phyloP scores from a whole-genome alignment of 2,888 invertebrate species.

The Ferrisia virgata region DNA sequence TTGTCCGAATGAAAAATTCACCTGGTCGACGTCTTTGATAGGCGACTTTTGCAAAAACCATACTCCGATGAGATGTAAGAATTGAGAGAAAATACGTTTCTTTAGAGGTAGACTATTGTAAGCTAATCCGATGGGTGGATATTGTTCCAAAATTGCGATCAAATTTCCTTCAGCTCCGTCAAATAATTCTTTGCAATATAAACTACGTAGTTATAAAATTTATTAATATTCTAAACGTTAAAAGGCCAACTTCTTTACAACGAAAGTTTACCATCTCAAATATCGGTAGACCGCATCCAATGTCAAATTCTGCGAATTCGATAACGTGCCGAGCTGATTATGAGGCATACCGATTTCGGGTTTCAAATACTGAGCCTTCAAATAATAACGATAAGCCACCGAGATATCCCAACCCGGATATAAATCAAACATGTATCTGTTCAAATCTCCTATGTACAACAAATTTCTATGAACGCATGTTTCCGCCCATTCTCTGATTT shows the following conservation, averaged over 20 bases:
- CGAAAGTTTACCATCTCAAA: slow-evolving; percentile 67
- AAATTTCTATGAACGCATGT: slow-evolving; percentile 70
- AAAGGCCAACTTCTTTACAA: background rate
- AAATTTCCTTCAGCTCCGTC: slow-evolving; percentile 88
- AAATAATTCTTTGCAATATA: slow-evolving; percentile 73
- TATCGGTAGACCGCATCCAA: slow-evolving; percentile 76
- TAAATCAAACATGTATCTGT: slow-evolving; percentile 78
- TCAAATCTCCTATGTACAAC: slow-evolving; percentile 85
- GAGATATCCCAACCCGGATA: slow-evolving; percentile 66
- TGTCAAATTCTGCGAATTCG: slow-evolving; percentile 74
- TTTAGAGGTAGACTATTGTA: slow-evolving; percentile 34
- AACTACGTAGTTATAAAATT: slow-evolving; percentile 52
- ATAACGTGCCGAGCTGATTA: slow-evolving; percentile 89
- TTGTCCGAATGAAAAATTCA: too few relatives aligned
- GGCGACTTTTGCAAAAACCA: slow-evolving; percentile 44
- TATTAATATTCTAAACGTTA: background rate
- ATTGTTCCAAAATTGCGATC: slow-evolving; percentile 60
- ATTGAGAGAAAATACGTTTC: slow-evolving; percentile 37
- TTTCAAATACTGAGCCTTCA: slow-evolving; percentile 73
- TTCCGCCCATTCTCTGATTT: slow-evolving; percentile 34
- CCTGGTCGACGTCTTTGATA: slow-evolving; percentile 40
- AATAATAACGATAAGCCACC: slow-evolving; percentile 78
- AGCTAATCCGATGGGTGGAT: slow-evolving; percentile 15
- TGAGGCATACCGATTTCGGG: slow-evolving; percentile 85
- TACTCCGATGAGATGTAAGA: slow-evolving; percentile 28